These are phyloP conservation scores for Cylas formicarius DNA, from an alignment of 1,140 invertebrate genomes.

Conservation along the genomic window DNA sequence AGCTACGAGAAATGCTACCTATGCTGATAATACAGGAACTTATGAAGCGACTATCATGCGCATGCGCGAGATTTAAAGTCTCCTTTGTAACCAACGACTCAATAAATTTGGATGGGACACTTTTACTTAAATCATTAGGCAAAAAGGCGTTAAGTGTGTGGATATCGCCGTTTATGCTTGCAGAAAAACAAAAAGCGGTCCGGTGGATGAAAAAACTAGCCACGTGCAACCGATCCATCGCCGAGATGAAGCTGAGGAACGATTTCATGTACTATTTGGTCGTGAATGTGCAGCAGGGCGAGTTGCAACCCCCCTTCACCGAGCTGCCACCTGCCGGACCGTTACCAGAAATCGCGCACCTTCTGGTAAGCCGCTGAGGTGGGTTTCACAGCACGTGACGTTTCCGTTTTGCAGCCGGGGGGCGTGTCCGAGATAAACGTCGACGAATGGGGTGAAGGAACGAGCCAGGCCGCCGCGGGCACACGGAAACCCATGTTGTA, in stretches of 20 bases:
- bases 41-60: no score
- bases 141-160: not conserved
- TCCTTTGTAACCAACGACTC: no score
- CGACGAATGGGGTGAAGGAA: constrained; percentile 25
- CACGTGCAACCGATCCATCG: constrained; percentile 36
- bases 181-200: constrained; percentile 37
- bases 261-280: constrained; percentile 48
- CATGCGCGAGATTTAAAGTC: no score
- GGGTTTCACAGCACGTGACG: constrained; percentile 2
- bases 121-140: no score
- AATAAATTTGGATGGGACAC: no score
- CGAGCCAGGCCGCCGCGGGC: constrained; percentile 10
- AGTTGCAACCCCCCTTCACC: constrained; percentile 42
- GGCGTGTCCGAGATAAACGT: constrained; percentile 26
- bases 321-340: constrained; percentile 40
- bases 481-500: constrained; percentile 40
- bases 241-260: constrained; percentile 46
- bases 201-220: constrained; percentile 46
- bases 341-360: constrained; percentile 38
- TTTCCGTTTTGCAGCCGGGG: constrained; percentile 32
- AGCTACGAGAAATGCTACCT: no score
- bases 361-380: constrained; percentile 41
- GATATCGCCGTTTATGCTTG: no score
- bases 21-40: no score
- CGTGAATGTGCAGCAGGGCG: constrained; percentile 41